These are phyloP conservation scores for Caligus rogercresseyi DNA, from an alignment of 1,140 invertebrate species.

Conservation along the genomic window DNA sequence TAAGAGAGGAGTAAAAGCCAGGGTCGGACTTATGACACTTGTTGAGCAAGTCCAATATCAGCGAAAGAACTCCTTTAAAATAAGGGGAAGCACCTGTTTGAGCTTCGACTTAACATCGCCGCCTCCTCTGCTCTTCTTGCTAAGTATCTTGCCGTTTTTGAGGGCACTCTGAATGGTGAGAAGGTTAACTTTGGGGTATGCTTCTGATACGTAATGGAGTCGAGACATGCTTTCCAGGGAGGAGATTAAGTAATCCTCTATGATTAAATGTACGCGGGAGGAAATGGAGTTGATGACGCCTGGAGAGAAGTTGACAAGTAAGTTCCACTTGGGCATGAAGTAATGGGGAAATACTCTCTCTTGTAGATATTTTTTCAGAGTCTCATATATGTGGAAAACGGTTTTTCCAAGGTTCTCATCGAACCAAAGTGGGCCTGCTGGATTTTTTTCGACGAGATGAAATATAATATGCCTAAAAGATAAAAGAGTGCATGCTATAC, in stretches of 20 bases:
- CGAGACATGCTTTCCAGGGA: neutral
- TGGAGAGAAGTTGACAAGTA: neutral
- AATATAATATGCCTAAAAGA: neutral
- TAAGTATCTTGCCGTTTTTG: too few relatives aligned
- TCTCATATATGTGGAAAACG: neutral
- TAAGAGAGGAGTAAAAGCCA: too few relatives aligned
- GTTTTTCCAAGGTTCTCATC: neutral
- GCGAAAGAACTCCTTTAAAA: too few relatives aligned
- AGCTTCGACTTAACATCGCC: too few relatives aligned
- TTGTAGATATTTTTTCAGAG: neutral
- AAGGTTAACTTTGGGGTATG: too few relatives aligned
- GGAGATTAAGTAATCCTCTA: neutral
- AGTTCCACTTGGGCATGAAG: neutral
- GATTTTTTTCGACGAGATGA: neutral
- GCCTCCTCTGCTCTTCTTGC: too few relatives aligned
- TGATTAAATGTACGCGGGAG: neutral
- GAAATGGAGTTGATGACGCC: neutral
- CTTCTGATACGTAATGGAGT: too few relatives aligned
- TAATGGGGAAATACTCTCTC: neutral
- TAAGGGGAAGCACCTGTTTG: too few relatives aligned
- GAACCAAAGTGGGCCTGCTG: neutral
- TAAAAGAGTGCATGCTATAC: too few relatives aligned
- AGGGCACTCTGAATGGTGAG: too few relatives aligned
- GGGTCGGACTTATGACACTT: too few relatives aligned
- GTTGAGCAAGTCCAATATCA: too few relatives aligned